Conservation (phyloP, 2,113 vertebrate species). For the Coregonus clupeaformis region DNA sequence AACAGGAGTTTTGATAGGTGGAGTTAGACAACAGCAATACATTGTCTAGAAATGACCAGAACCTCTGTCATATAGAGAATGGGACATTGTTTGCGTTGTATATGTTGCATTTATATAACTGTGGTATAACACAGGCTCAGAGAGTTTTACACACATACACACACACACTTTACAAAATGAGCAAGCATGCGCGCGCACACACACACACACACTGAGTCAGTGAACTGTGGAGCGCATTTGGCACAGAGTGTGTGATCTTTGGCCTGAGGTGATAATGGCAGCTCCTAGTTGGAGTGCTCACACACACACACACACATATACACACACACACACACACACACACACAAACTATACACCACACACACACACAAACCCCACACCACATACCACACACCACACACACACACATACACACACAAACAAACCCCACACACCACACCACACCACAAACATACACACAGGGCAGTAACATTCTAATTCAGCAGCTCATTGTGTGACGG, state of each 20-base stretch:
- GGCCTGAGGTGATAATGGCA: slow-evolving; percentile 65
- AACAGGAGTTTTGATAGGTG: neutral
- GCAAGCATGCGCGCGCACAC: too few species aligned
- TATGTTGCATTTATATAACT: too few species aligned
- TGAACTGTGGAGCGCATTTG: too few species aligned
- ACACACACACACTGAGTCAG: too few species aligned
- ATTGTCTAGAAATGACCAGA: too few species aligned
- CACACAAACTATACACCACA: too few species aligned
- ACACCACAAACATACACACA: neutral
- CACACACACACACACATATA: neutral
- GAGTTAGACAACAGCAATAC: slow-evolving; percentile 39
- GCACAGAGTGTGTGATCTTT: slow-evolving; percentile 41
- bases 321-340: too few species aligned
- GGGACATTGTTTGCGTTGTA: slow-evolving; percentile 65
- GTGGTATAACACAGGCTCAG: too few species aligned
- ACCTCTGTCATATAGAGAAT: slow-evolving; percentile 25
- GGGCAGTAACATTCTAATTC: slow-evolving; percentile 42
- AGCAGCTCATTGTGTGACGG: slow-evolving; percentile 40
- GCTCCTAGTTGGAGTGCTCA: slow-evolving; percentile 32
- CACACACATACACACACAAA: neutral
- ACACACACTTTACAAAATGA: too few species aligned
- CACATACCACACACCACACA: neutral
- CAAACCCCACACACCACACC: too few species aligned
- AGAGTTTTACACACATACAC: too few species aligned
- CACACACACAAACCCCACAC: neutral